A percentile compares a stretch with the other conserved stretches of the same genome.
Conservation (phyloP, 2,888 invertebrate species). For the Trichacis sp. region DNA sequence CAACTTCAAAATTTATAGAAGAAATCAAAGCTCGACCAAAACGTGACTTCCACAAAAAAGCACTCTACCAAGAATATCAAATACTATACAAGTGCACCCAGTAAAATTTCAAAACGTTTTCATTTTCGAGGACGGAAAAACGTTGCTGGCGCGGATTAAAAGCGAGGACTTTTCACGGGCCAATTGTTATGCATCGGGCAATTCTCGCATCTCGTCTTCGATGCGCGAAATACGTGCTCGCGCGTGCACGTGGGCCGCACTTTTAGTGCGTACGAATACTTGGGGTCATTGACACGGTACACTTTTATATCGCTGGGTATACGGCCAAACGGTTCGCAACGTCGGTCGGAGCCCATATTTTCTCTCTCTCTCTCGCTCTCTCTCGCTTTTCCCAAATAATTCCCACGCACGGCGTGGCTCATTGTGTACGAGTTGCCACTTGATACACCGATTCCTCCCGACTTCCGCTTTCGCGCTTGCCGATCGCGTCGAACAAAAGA, state of each 20-base stretch:
- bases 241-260: constrained; percentile 49
- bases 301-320: constrained; percentile 65
- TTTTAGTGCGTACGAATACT: constrained; percentile 58
- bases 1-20: too few species aligned
- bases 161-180: constrained; percentile 29
- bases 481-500: constrained; percentile 29
- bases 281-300: constrained; percentile 68
- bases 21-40: too few species aligned
- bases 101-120: constrained; percentile 31
- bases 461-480: constrained; percentile 37
- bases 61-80: too few species aligned
- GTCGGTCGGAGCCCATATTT: constrained; percentile 27
- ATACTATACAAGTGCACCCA: too few species aligned
- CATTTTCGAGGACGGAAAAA: constrained; percentile 19
- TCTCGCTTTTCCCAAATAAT: constrained; percentile 38
- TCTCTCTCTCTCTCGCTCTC: constrained; percentile 35
- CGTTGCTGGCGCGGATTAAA: constrained; percentile 9
- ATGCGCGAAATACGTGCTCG: constrained; percentile 45
- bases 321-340: constrained; percentile 36
- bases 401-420: constrained; percentile 42
- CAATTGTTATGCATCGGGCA: constrained; percentile 41
- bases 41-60: too few species aligned
- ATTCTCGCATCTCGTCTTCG: constrained; percentile 44
- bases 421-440: constrained; percentile 39
- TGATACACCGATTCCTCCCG: constrained; percentile 39